Conservation (phyloP, 2,113 vertebrate species). For the Rhynchomys soricoides region DNA sequence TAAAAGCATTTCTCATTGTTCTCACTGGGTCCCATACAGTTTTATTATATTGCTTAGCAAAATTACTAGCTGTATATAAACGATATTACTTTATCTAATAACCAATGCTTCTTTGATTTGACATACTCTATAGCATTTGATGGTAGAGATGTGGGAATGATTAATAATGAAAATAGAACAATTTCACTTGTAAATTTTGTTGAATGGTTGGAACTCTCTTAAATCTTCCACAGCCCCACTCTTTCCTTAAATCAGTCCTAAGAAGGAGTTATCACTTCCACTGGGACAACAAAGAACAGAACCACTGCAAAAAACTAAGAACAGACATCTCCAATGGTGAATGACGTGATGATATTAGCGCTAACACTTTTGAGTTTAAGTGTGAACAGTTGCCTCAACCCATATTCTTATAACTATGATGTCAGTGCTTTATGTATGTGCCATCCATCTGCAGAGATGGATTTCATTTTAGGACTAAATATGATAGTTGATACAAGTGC, state of each 20-base stretch:
- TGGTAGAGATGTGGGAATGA: background rate
- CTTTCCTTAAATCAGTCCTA: background rate
- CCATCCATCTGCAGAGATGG: background rate
- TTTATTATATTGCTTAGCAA: slow-evolving; percentile 8
- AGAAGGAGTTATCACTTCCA: background rate
- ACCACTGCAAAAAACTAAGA: background rate
- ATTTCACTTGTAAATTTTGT: background rate
- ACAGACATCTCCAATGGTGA: background rate
- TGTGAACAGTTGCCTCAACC: background rate
- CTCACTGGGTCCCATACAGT: background rate
- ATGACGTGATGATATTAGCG: background rate
- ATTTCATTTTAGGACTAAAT: slow-evolving; percentile 2
- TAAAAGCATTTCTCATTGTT: background rate
- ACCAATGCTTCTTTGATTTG: background rate
- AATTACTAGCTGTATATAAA: background rate
- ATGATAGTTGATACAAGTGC: background rate
- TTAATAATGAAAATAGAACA: background rate
- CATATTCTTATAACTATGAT: background rate
- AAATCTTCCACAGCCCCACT: background rate
- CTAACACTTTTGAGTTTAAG: background rate
- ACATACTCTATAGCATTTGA: background rate
- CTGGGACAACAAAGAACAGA: background rate
- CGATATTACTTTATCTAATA: background rate
- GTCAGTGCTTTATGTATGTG: background rate
- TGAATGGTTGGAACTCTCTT: background rate